Conservation (phyloP, 2,113 vertebrate genomes). For the Sceloporus tristichus region DNA sequence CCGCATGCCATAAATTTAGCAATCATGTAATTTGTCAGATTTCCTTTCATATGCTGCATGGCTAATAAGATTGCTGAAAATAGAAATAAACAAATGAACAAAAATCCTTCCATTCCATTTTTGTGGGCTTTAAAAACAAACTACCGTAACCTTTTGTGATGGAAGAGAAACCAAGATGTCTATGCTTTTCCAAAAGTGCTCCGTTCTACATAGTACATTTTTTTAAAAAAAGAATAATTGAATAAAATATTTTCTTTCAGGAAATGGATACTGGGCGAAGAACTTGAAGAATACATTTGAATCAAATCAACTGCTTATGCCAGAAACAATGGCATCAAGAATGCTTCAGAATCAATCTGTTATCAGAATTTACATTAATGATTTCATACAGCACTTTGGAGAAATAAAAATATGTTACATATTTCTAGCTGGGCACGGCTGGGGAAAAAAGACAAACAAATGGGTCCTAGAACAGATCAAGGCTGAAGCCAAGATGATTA, state of each 20-base stretch:
- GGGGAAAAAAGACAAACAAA: no score
- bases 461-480: no score
- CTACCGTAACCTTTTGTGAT: neutral
- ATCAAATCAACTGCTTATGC: neutral
- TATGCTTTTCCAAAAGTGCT: neutral
- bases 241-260: neutral
- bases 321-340: neutral
- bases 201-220: neutral
- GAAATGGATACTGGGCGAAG: neutral
- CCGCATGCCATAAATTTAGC: neutral
- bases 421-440: neutral
- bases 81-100: constrained; percentile 13
- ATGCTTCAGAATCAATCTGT: neutral
- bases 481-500: no score
- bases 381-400: neutral
- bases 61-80: neutral
- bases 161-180: neutral
- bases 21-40: neutral
- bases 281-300: neutral
- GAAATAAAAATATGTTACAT: neutral
- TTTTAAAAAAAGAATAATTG: neutral
- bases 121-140: neutral
- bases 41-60: neutral
- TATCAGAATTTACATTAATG: neutral
- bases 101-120: neutral